Evolutionary conservation across 2,797 vertebrate species (phyloP).

Genomic region (Australoheros facetus): DNA sequence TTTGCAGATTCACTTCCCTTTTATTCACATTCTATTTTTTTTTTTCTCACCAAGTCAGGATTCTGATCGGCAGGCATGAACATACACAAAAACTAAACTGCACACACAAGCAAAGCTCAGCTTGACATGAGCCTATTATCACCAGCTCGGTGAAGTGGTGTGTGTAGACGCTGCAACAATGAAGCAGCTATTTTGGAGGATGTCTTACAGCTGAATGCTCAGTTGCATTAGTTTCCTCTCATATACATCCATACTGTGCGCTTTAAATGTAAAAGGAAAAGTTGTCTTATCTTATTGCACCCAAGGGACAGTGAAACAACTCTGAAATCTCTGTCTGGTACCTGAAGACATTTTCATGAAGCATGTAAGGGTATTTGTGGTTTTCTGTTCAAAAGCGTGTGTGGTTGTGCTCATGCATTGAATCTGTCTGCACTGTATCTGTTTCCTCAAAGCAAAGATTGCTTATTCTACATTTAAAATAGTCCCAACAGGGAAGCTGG

Average conservation of each 20-base stretch:
- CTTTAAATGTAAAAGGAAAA: constrained; percentile 15
- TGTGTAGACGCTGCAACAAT: constrained; percentile 27
- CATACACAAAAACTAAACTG: constrained; percentile 7
- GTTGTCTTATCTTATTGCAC: not conserved
- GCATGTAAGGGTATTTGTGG: constrained; percentile 10
- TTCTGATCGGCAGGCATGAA: constrained; percentile 54
- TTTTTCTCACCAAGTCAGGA: constrained; percentile 13
- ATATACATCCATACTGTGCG: not conserved
- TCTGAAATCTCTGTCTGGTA: not conserved
- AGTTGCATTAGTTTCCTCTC: constrained; percentile 24
- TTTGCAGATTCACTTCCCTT: constrained; percentile 71
- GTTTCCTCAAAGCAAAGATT: constrained; percentile 36
- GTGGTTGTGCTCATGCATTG: not conserved
- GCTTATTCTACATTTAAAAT: not conserved
- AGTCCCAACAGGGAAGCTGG: constrained; percentile 6
- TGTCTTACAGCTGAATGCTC: constrained; percentile 42
- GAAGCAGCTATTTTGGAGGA: constrained; percentile 26
- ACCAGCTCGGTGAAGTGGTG: constrained; percentile 25
- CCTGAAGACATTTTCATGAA: not conserved
- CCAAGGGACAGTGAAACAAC: constrained; percentile 7
- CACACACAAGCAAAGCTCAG: constrained; percentile 35
- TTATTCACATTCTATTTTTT: constrained; percentile 12
- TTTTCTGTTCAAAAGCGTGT: not conserved
- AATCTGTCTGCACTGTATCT: not conserved
- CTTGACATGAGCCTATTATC: constrained; percentile 45